phyloP scores from a whole-genome alignment of 1,140 invertebrate species.

The Zophobas morio region DNA sequence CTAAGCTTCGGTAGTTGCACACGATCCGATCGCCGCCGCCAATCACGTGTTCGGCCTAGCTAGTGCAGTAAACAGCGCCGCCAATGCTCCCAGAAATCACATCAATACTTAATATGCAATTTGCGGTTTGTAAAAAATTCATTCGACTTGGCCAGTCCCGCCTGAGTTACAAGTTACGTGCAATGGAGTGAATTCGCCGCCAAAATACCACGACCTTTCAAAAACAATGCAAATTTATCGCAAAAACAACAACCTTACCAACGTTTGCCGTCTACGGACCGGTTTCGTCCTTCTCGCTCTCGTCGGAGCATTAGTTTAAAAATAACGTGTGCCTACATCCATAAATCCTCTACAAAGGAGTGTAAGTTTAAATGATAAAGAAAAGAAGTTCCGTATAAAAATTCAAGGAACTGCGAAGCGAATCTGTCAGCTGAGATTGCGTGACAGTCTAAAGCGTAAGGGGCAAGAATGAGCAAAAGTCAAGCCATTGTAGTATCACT shows the following conservation, averaged over 20 bases:
- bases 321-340: background rate
- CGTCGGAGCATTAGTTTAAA: too few species aligned
- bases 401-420: slow-evolving; percentile 1
- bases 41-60: slow-evolving; percentile 42
- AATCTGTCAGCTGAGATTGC: slow-evolving; percentile 16
- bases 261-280: too few species aligned
- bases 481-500: slow-evolving; percentile 16
- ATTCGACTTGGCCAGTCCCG: slow-evolving; percentile 46
- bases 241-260: too few species aligned
- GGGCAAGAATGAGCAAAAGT: slow-evolving; percentile 13
- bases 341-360: background rate
- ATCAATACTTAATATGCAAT: slow-evolving; percentile 53
- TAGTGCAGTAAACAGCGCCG: slow-evolving; percentile 46
- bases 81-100: slow-evolving; percentile 51
- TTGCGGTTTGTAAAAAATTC: slow-evolving; percentile 50
- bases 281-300: too few species aligned
- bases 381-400: slow-evolving; percentile 14
- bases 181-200: background rate
- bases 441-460: slow-evolving; percentile 7
- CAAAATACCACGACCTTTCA: slow-evolving; percentile 8
- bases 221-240: background rate
- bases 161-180: slow-evolving; percentile 47
- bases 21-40: slow-evolving; percentile 47
- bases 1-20: slow-evolving; percentile 45
- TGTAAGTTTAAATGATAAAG: slow-evolving; percentile 3